These are phyloP conservation scores for Bettongia penicillata DNA, from an alignment of 2,113 vertebrate species.

Conservation along the genomic window DNA sequence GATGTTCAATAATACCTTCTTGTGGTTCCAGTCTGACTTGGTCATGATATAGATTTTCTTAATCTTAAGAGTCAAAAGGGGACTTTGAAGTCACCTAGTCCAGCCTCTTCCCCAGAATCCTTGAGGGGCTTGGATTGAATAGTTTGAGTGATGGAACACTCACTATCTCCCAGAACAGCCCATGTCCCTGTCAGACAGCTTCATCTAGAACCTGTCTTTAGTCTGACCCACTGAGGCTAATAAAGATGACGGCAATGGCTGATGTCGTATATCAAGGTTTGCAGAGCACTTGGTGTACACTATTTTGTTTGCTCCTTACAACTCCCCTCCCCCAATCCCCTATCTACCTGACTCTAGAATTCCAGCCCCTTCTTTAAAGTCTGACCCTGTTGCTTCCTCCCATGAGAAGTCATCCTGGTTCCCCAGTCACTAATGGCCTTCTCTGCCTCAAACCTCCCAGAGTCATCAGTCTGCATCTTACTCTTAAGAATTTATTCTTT, in stretches of 20 bases:
- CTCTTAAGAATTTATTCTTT: background rate
- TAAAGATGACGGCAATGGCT: background rate
- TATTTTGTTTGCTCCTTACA: background rate
- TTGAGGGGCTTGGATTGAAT: background rate
- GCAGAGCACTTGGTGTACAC: background rate
- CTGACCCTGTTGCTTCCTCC: background rate
- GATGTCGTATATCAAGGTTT: background rate
- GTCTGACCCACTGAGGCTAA: background rate
- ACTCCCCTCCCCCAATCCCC: background rate
- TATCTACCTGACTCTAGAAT: background rate
- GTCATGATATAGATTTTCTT: background rate
- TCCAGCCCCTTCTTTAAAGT: background rate
- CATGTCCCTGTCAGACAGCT: background rate
- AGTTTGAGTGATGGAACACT: background rate
- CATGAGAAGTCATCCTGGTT: background rate
- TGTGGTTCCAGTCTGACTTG: background rate
- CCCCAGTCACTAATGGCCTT: background rate
- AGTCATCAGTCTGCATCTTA: background rate
- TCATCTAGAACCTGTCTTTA: background rate
- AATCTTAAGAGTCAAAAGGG: background rate
- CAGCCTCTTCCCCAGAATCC: background rate
- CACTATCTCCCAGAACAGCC: background rate
- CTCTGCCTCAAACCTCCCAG: background rate
- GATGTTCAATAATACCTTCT: background rate
- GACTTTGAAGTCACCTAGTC: background rate